Evolutionary conservation across 2,797 vertebrate genomes (phyloP), one percentile per base, ranked within the genome.

Genomic region (Austrolebias charrua): DNA sequence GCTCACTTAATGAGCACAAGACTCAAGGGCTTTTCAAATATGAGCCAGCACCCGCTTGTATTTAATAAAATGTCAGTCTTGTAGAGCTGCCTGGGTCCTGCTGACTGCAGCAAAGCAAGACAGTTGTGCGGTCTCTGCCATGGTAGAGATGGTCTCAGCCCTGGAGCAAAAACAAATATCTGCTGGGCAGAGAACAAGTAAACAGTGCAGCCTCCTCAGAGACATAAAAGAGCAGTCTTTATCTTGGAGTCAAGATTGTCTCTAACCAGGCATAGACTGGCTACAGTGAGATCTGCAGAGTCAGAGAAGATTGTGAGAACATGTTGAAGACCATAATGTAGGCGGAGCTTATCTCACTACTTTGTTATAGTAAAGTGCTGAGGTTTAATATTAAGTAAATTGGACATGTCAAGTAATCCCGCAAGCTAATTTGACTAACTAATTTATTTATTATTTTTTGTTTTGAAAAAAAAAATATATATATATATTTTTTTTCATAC

Each of bases 61-160:
- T 46, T 46, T 18, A 46, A 58, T 46, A 46, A 44, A 58, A 46
- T 33, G 55, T 46, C 29, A 47, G 31, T 29, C 20, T 55, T 20
- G 5, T 1, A 24, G 15, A 56, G 20, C 1, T 43, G 13, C 38
- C 12, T 56, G 38, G 24, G 40, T 56, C 42, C 43, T 56, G 40
- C 54, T 43, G 14, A 29, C 43, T 4, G 10, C 4, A 28, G 15
- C 54, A 55, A 53, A 55, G 31, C 20, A 55, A 43, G 15, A 9
- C 24, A 43, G 40, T 7, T 4, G 53, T 38, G 11, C 6, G n/a
- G 2, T 8, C 35, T 29, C 42, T 43, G 15, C 45, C 8, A 11
- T 20, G 15, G 15, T 24, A 52, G 8, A 52, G 9, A 33, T n/a
- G 16, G 29, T 33, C n/a, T 33, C n/a, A n/a, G 29, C 16, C 51